Conservation (phyloP, 2,888 invertebrate genomes). For the Amblyjoppa fuscipennis region DNA sequence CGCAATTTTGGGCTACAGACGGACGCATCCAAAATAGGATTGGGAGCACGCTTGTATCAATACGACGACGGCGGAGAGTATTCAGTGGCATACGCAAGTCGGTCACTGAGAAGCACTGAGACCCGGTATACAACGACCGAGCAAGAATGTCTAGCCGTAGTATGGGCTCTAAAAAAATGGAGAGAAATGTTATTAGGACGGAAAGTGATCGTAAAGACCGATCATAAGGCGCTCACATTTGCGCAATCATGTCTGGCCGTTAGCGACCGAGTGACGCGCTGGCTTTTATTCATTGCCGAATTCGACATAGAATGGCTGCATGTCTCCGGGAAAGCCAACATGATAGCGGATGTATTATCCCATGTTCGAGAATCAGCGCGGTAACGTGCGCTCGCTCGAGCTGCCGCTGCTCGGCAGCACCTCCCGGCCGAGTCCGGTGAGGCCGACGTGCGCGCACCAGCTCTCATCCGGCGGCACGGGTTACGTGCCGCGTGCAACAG, state of each 20-base stretch:
- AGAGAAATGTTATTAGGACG: slow-evolving; percentile 20
- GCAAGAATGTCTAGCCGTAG: slow-evolving; percentile 37
- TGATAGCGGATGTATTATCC: too few species aligned
- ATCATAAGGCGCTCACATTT: background rate
- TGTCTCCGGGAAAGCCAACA: background rate
- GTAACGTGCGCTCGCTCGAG: too few species aligned
- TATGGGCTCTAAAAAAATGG: slow-evolving; percentile 42
- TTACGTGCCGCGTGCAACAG: too few species aligned
- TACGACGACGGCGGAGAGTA: slow-evolving; percentile 1
- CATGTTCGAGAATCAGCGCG: too few species aligned
- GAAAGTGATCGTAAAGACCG: background rate
- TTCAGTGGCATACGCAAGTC: slow-evolving; percentile 34
- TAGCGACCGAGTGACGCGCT: slow-evolving; percentile 56
- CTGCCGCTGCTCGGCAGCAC: too few species aligned
- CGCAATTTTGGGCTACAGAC: background rate
- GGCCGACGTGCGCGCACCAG: too few species aligned
- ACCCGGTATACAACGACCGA: slow-evolving; percentile 35
- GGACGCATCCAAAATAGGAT: slow-evolving; percentile 36
- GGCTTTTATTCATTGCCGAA: slow-evolving; percentile 56
- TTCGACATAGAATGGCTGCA: slow-evolving; percentile 43
- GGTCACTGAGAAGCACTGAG: slow-evolving; percentile 38
- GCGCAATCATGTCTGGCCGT: background rate
- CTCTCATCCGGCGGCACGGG: too few species aligned
- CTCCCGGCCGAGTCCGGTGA: too few species aligned
- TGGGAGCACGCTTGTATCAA: slow-evolving; percentile 36